Conservation (phyloP, 2,888 invertebrate genomes). For the Agrochola litura region DNA sequence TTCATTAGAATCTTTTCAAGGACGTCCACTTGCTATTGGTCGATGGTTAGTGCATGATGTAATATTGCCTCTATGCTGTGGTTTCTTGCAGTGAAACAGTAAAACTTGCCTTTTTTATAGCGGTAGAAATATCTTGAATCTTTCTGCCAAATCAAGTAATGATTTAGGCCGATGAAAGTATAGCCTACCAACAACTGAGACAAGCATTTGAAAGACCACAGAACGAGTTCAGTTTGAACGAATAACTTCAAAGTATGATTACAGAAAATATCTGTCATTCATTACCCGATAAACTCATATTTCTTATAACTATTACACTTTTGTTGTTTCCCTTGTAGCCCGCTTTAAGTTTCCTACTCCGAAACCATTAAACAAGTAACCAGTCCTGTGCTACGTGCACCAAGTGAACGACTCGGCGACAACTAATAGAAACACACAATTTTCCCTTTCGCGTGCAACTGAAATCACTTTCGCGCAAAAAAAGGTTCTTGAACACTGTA, state of each 20-base stretch:
- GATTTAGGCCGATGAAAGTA: neutral
- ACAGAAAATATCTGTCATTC: neutral
- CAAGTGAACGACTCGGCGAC: constrained; percentile 27
- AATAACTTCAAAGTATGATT: neutral
- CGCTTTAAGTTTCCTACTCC: neutral
- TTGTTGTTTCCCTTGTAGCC: neutral
- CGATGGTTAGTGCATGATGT: neutral
- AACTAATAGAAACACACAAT: constrained; percentile 61
- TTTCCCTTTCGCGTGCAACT: constrained; percentile 64
- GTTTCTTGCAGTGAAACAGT: neutral
- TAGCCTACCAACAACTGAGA: neutral
- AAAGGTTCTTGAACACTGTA: constrained; percentile 57
- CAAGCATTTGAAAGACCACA: neutral
- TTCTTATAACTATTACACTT: neutral
- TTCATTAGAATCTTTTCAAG: constrained; percentile 18
- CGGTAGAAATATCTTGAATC: neutral
- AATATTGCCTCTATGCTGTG: neutral
- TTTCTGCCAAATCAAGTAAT: neutral
- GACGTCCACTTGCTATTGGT: neutral
- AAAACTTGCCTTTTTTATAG: neutral
- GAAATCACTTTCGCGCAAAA: constrained; percentile 61
- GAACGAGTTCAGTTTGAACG: neutral
- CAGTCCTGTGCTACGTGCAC: constrained; percentile 4
- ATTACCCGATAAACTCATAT: neutral
- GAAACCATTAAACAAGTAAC: constrained; percentile 8